Evolutionary conservation across 2,113 vertebrate species (phyloP).

Genomic region (Nothocercus julius): DNA sequence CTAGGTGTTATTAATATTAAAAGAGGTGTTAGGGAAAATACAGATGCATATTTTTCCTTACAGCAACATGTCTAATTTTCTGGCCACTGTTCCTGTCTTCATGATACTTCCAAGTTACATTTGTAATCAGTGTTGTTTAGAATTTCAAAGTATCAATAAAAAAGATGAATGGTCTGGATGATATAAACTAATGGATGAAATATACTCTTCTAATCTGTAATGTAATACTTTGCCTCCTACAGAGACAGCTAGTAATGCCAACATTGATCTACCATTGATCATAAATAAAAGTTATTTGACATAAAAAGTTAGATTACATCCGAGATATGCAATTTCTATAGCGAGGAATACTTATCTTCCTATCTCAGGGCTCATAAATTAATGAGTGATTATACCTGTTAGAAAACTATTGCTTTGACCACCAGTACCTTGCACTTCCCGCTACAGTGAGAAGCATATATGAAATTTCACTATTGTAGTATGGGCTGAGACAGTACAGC

Average conservation of each 20-base stretch:
- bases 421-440: background rate
- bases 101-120: background rate
- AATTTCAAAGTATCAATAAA: background rate
- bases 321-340: background rate
- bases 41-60: background rate
- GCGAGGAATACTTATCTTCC: background rate
- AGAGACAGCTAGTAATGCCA: background rate
- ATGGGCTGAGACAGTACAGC: background rate
- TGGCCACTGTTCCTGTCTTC: background rate
- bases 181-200: background rate
- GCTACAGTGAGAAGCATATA: background rate
- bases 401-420: background rate
- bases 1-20: too few species aligned
- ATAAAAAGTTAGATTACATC: background rate
- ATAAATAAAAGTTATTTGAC: background rate
- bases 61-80: background rate
- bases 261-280: background rate
- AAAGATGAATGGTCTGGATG: background rate
- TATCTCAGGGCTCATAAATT: background rate
- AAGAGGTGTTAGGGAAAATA: background rate
- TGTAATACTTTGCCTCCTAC: background rate
- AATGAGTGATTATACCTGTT: background rate
- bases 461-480: conserved; percentile 14
- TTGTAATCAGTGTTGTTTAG: background rate
- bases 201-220: background rate